Conservation (phyloP, 2,113 vertebrate genomes). For the Scartelaos histophorus region DNA sequence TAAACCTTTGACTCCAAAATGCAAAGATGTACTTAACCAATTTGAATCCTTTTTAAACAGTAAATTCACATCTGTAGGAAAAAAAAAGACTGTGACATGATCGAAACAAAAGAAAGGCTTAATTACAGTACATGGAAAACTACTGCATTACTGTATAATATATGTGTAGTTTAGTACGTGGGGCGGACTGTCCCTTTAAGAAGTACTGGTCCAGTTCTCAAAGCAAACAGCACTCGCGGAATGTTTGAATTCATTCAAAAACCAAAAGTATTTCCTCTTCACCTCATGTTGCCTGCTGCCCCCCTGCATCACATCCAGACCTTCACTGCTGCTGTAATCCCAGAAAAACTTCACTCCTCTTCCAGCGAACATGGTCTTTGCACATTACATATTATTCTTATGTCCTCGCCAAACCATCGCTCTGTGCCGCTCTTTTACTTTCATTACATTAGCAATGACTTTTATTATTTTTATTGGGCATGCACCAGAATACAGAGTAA, state of each 20-base stretch:
- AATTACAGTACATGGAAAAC: constrained; percentile 29
- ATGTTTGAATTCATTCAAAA: constrained; percentile 68
- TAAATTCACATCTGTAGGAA: no score
- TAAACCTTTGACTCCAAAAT: background rate
- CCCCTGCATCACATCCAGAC: constrained; percentile 38
- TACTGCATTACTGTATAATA: background rate
- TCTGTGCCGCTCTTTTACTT: constrained; percentile 49
- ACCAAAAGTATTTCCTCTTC: constrained; percentile 75
- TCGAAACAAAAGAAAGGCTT: constrained; percentile 19
- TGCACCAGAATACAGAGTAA: background rate
- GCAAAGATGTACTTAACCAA: background rate
- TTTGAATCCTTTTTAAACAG: background rate
- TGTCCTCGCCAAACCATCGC: constrained; percentile 42
- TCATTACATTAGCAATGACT: constrained; percentile 25
- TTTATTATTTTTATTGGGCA: constrained; percentile 30
- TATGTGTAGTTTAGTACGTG: no score
- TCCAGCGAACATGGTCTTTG: constrained; percentile 26
- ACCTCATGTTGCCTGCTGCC: constrained; percentile 62
- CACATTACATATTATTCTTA: constrained; percentile 20
- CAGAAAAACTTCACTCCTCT: constrained; percentile 31
- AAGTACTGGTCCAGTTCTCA: constrained; percentile 44
- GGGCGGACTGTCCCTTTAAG: constrained; percentile 48
- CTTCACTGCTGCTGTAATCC: constrained; percentile 37
- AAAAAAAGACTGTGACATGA: background rate
- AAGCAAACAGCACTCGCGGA: constrained; percentile 59